phyloP scores from a whole-genome alignment of 2,888 invertebrate genomes.

The Sinotaia quadrata region DNA sequence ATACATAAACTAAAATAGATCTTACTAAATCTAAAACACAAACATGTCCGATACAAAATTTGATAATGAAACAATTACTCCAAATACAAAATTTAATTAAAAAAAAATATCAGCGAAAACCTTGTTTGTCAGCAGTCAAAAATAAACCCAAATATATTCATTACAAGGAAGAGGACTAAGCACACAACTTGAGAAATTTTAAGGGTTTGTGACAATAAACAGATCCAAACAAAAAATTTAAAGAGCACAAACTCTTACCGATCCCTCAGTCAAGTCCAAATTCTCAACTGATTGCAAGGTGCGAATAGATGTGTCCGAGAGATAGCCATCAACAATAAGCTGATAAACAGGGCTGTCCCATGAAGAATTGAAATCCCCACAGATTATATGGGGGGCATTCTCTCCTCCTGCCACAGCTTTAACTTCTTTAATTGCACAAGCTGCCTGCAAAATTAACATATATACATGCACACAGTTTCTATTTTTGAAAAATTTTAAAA shows the following conservation, averaged over 20 bases:
- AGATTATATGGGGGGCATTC: constrained; percentile 63
- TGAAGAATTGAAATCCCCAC: constrained; percentile 70
- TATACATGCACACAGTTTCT: neutral
- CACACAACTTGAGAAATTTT: too few relatives aligned
- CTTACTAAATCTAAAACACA: too few relatives aligned
- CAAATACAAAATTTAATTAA: too few relatives aligned
- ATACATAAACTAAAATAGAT: too few relatives aligned
- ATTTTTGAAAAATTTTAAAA: too few relatives aligned
- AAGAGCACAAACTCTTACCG: constrained; percentile 45
- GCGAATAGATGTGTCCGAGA: constrained; percentile 60
- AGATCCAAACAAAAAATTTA: neutral
- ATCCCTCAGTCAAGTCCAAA: constrained; percentile 57
- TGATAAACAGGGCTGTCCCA: constrained; percentile 64
- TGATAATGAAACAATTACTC: too few relatives aligned
- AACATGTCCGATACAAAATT: too few relatives aligned
- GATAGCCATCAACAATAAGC: constrained; percentile 65
- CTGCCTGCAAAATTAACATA: constrained; percentile 56
- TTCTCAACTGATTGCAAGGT: constrained; percentile 55
- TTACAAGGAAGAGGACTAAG: too few relatives aligned
- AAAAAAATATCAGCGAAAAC: too few relatives aligned
- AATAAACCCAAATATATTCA: too few relatives aligned
- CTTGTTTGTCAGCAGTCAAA: too few relatives aligned
- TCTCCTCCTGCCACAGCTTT: constrained; percentile 60
- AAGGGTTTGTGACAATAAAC: neutral
- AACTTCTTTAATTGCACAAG: constrained; percentile 67